phyloP scores from a whole-genome alignment of 2,797 vertebrate species.

The Vultur gryphus region DNA sequence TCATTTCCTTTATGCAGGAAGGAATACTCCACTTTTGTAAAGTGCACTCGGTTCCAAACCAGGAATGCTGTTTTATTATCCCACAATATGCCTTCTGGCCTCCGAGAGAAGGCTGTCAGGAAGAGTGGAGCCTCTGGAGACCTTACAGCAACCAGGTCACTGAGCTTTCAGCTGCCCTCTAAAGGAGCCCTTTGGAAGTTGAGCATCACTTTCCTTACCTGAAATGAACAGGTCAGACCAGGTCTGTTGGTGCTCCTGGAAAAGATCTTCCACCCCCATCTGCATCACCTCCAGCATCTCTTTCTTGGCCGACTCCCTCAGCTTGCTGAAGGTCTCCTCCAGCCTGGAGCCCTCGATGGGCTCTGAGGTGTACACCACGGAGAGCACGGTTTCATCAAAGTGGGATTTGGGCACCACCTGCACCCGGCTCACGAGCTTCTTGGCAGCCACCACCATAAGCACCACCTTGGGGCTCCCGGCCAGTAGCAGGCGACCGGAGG shows the following conservation, averaged over 20 bases:
- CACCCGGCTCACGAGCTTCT: slow-evolving; percentile 79
- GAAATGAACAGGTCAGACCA: slow-evolving; percentile 95
- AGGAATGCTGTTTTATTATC: not conserved
- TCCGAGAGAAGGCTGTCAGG: fast-evolving
- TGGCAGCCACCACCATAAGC: slow-evolving; percentile 86
- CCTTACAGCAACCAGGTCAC: not conserved
- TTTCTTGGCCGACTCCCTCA: slow-evolving; percentile 82
- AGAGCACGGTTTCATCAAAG: slow-evolving; percentile 82
- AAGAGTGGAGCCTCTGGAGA: not conserved
- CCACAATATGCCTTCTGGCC: not conserved
- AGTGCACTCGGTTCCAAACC: not conserved
- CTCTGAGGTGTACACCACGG: slow-evolving; percentile 85
- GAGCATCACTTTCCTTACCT: slow-evolving; percentile 71
- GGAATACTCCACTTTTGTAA: not conserved
- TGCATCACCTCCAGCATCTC: slow-evolving; percentile 88
- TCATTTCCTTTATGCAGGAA: not conserved
- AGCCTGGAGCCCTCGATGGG: slow-evolving; percentile 76
- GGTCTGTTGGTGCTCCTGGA: slow-evolving; percentile 86
- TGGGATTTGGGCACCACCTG: slow-evolving; percentile 86
- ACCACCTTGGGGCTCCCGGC: slow-evolving; percentile 75
- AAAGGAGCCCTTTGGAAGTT: fast-evolving
- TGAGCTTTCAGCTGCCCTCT: not conserved
- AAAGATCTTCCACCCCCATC: slow-evolving; percentile 78
- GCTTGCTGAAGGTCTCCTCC: slow-evolving; percentile 80
- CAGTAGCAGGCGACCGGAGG: slow-evolving; percentile 80